A percentile compares a stretch with the other conserved stretches of the same genome.
Evolutionary conservation across 37 sponge, comb jelly and placozoan species (phyloP).

Genomic region (Chondrosia reniformis): DNA sequence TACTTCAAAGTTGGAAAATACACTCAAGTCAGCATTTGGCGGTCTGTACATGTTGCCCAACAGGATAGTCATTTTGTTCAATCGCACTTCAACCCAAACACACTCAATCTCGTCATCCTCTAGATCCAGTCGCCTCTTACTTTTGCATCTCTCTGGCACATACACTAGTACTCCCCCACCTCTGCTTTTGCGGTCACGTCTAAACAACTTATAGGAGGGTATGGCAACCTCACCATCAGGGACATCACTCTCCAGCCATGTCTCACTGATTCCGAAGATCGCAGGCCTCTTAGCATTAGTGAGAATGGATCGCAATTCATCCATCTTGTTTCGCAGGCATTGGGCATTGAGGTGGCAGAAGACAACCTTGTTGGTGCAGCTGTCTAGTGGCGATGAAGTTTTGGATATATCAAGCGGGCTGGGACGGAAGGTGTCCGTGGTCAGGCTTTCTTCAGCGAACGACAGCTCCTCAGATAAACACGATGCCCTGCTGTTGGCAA

Average conservation of each 20-base stretch:
- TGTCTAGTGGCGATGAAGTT: neutral
- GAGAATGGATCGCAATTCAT: neutral
- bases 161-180: slow-evolving; percentile 1
- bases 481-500: neutral
- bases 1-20: neutral
- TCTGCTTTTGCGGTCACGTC: slow-evolving; percentile 4
- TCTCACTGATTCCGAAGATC: neutral
- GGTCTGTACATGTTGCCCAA: slow-evolving; percentile 8
- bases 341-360: slow-evolving; percentile 2
- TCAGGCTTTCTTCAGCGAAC: neutral
- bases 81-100: slow-evolving; percentile 3
- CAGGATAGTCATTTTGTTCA: neutral
- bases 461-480: neutral
- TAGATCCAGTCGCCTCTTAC: neutral
- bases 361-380: neutral
- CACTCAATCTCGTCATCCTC: slow-evolving; percentile 4
- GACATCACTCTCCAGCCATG: slow-evolving; percentile 1
- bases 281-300: neutral
- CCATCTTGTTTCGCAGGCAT: neutral
- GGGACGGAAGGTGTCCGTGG: neutral
- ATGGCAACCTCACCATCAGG: slow-evolving; percentile 2
- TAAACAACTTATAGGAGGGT: neutral
- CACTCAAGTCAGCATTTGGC: neutral
- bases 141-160: neutral
- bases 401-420: neutral